Base-by-base conservation (phyloP, 1,140 invertebrate species). In the Drosophila quadrilineata region DNA sequence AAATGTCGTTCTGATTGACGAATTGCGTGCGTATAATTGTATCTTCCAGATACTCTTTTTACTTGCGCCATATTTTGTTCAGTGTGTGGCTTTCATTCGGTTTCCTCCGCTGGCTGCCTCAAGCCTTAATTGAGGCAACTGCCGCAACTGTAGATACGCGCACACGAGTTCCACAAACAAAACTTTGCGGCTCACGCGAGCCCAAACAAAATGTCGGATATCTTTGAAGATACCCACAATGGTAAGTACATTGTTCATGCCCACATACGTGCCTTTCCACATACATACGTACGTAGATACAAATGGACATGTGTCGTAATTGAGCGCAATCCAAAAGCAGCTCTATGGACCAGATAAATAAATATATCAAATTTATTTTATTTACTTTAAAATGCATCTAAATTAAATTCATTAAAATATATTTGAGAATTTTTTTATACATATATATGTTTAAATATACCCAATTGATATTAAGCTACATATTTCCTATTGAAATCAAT, bases 21-120 rank as follows among this genome's bases (percentile, higher is more conserved):
- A 77, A 88, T 88, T 72, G 87, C 87, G 87, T 88, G 87, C 87
- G 86, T 84, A 86, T 88, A 88, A 88, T 88, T 88, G 86, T 87
- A 84, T 86, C 80, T 86, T 86, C 63, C 82, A 80, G 80, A 87
- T 87, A 66, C 63, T 70, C 71, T 79, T 71, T 85, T 79, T 85
- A 77, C 77, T 82, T 82, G 73, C 70, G 77, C 77, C 73, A 76
- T 71, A 60, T 71, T 67, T 41, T 21, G 26, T 41, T 28, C 38
- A 56, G 36, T 46, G 40, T 84, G 64, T 62, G 63, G 54, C 35
- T 45, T 36, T 52, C 53, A 43, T 64, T 70, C 22, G 45, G 59
- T 52, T 49, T 59, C 33, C 45, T 45, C 36, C 24, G 43, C 21
- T 35, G 14, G n/a, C 19, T 19, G 38, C 52, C 68, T 43, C 52